Evolutionary conservation across 2,113 vertebrate genomes (phyloP), one percentile per base, ranked within the genome.

Genomic region (Thalassarche chlororhynchos): DNA sequence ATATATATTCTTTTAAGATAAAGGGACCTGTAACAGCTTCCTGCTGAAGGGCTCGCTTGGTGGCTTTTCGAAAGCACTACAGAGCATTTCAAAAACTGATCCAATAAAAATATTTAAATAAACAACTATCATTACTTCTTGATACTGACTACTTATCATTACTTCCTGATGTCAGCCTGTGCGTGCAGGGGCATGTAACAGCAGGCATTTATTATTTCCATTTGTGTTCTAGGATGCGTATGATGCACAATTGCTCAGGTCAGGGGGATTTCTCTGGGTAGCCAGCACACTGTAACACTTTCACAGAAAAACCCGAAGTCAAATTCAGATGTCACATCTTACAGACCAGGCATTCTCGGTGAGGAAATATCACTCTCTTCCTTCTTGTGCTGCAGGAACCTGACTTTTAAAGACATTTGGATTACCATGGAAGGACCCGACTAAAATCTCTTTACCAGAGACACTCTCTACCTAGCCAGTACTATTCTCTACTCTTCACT

Each of bases 281-380:
- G 38, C 10, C 79, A 62, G n/a, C 0, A 0, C 17, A 20, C 4
- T 32, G 6, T 44, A 31, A 80, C 3, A 2, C 10, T 54, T 4
- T 12, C 14, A 21, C 62, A 80, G 65, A 15, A 38, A 95, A 91
- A 49, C 10, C 14, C 32, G 28, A 69, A 89, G 51, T 26, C 80
- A 79, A 57, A 60, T 34, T 69, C 54, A 42, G 40, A 40, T 58
- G 12, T 25, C 54, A 25, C 18, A 34, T 36, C 60, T 46, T 54
- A 52, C 31, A 74, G 64, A 68, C 25, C 44, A 55, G 21, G 14
- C 31, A 70, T 34, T 80, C 60, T 58, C 52, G 13, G 38, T 38
- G 32, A 75, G n/a, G n/a, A 85, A 57, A 64, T 52, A 12, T 61
- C 54, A 60, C 36, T 55, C 28, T 65, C 47, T 68, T 84, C 21